Conservation (phyloP, 2,113 vertebrate genomes). For the Neotoma lepida region DNA sequence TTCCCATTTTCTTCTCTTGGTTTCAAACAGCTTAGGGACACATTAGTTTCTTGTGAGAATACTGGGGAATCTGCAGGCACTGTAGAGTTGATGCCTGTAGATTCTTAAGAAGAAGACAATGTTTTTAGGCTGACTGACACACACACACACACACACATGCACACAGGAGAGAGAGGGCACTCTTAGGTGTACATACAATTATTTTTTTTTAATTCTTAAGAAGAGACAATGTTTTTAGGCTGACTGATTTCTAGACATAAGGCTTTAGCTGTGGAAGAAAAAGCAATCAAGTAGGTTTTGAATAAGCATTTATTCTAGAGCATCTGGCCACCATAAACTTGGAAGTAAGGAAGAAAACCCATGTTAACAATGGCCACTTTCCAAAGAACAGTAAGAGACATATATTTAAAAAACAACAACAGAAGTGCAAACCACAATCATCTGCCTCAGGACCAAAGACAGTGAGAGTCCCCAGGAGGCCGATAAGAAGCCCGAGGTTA, state of each 20-base stretch:
- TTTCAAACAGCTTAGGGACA: not conserved
- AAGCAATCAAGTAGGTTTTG: conserved; percentile 70
- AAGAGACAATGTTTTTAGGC: conserved; percentile 37
- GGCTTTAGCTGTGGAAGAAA: conserved; percentile 57
- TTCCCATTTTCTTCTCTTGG: not conserved
- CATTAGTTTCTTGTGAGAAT: not conserved
- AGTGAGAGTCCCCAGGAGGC: not conserved
- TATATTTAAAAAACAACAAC: conserved; percentile 59
- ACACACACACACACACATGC: not conserved
- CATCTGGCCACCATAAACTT: conserved; percentile 77
- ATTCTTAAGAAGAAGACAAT: too few species aligned
- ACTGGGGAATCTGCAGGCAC: not conserved
- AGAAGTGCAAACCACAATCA: conserved; percentile 46
- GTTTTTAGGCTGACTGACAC: too few species aligned
- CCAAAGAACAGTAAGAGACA: conserved; percentile 69
- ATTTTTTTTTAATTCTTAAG: conserved; percentile 40
- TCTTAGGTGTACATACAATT: not conserved
- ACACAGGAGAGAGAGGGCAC: not conserved
- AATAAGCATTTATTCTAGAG: conserved; percentile 66
- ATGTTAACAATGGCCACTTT: conserved; percentile 69
- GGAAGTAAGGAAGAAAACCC: conserved; percentile 60
- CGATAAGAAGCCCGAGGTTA: conserved; percentile 23
- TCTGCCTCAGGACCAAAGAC: conserved; percentile 39
- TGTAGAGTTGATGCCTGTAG: not conserved
- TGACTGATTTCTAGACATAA: conserved; percentile 26